Evolutionary conservation across 1,140 invertebrate genomes (phyloP).

Genomic region (Euura lappo): DNA sequence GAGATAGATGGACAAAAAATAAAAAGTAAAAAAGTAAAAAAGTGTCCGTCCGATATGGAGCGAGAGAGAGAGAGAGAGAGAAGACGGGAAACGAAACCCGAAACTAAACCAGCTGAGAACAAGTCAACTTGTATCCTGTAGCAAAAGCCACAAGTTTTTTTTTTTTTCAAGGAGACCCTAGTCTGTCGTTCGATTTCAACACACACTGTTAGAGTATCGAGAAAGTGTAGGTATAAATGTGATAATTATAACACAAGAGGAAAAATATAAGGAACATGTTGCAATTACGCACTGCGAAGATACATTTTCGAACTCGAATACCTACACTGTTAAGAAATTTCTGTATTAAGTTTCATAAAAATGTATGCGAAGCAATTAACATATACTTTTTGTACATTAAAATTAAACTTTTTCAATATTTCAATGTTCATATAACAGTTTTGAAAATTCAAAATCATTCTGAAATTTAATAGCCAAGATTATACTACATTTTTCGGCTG

Average conservation of each 20-base stretch:
- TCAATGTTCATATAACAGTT: no score
- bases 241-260: background rate
- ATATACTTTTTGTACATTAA: no score
- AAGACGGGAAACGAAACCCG: background rate
- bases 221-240: no score
- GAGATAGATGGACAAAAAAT: background rate
- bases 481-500: no score
- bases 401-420: no score
- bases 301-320: no score
- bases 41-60: background rate
- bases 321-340: no score
- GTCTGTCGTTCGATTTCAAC: background rate
- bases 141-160: background rate
- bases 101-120: background rate
- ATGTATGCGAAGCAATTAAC: no score
- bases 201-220: background rate
- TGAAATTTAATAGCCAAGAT: no score
- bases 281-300: no score
- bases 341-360: no score
- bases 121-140: slow-evolving; percentile 7
- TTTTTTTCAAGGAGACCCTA: background rate
- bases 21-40: background rate
- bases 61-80: background rate
- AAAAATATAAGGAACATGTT: background rate
- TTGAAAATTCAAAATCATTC: no score